Evolutionary conservation across 2,113 vertebrate species (phyloP).

Genomic region (Raja brachyura): DNA sequence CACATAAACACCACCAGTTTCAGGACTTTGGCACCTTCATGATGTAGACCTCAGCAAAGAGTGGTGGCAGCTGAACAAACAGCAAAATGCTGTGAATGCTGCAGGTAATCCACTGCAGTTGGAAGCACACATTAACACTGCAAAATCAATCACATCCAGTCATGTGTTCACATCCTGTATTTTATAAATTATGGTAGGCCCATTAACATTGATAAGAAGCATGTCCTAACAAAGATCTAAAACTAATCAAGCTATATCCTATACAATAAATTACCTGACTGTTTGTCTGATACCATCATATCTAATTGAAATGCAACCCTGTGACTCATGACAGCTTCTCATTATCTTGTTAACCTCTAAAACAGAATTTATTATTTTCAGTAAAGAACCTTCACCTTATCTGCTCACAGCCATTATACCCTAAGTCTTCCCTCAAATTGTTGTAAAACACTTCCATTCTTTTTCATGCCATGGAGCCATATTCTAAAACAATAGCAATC

Average conservation of each 20-base stretch:
- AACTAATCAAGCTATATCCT: not conserved
- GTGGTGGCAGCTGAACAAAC: too few relatives aligned
- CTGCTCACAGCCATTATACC: not conserved
- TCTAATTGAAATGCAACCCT: conserved; percentile 14
- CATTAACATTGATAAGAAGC: not conserved
- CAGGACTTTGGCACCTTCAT: too few relatives aligned
- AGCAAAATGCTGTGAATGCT: not conserved
- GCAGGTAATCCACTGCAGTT: not conserved
- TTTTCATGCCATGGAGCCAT: not conserved
- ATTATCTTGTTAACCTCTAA: conserved; percentile 11
- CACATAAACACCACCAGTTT: too few relatives aligned
- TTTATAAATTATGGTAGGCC: not conserved
- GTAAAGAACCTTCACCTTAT: not conserved
- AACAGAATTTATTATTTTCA: not conserved
- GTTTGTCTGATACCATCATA: conserved; percentile 18
- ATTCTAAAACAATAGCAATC: too few relatives aligned
- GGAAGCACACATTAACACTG: not conserved
- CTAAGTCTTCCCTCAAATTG: not conserved
- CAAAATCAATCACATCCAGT: not conserved
- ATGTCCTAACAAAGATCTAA: not conserved
- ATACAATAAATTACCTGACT: not conserved
- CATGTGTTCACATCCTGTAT: not conserved
- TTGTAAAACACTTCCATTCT: not conserved
- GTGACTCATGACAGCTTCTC: not conserved
- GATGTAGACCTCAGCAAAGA: too few relatives aligned